A percentile compares a stretch with the other conserved stretches of the same genome.
phyloP scores from a whole-genome alignment of 2,888 invertebrate species.

The Drosophila algonquin region DNA sequence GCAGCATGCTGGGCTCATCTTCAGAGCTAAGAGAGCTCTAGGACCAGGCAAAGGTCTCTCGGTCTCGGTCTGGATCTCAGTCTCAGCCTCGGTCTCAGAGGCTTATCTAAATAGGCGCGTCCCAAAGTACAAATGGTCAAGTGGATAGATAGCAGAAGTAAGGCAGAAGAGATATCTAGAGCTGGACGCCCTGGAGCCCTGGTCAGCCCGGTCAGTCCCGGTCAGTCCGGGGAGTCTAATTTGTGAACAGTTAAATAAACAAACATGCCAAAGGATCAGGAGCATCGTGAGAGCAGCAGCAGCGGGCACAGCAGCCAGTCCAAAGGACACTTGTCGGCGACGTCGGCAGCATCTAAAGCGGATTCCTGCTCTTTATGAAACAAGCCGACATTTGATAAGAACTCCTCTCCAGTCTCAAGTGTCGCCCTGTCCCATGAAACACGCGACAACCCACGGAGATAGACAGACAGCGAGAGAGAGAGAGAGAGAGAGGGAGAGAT shows the following conservation, averaged over 20 bases:
- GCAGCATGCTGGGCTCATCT: conserved; percentile 54
- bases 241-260: conserved; percentile 80
- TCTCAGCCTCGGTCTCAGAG: not conserved
- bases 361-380: conserved; percentile 16
- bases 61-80: no score
- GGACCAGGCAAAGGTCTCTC: conserved; percentile 3
- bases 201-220: not conserved
- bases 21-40: not conserved
- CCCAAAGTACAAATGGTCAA: conserved; percentile 78
- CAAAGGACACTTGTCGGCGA: conserved; percentile 59
- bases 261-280: conserved; percentile 58
- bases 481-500: not conserved
- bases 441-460: conserved; percentile 33
- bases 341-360: conserved; percentile 35
- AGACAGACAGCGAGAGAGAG: not conserved
- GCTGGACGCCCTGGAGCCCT: not conserved
- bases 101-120: conserved; percentile 78
- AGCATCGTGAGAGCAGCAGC: conserved; percentile 23
- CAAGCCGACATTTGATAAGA: conserved; percentile 44
- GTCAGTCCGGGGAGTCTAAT: conserved; percentile 59
- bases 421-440: conserved; percentile 18
- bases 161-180: not conserved
- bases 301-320: not conserved
- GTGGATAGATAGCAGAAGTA: conserved; percentile 64
- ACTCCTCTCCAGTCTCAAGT: conserved; percentile 28